Base-by-base conservation (phyloP, 2,888 invertebrate species). In the Cephus rjabovi region DNA sequence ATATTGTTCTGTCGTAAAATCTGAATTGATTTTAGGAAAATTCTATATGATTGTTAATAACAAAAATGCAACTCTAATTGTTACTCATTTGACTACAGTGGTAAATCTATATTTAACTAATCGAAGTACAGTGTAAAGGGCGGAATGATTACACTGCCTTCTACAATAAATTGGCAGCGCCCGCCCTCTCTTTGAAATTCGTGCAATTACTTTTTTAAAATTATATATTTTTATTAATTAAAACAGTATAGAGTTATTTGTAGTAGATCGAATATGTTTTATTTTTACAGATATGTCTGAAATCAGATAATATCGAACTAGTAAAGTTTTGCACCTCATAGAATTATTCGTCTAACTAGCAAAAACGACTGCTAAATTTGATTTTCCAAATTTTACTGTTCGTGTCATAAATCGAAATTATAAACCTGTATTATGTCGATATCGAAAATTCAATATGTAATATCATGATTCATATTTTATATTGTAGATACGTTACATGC, bases 91-190 rank as follows among this genome's bases (percentile, higher is more conserved):
- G 89, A 88, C 85, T 81, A 75, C 81, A 84, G 86, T 83, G 83
- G 89, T 90, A 89, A 89, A 90, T 90, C 89, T 90, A 90, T 90
- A 90, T 88, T 90, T 87, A 85, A 86, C 84, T 87, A 87, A 88
- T 89, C 87, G 85, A 88, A 86, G 79, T 79, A 85, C 84, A 80
- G 83, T 84, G 81, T 79, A 75, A 81, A 79, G 81, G 80, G 78
- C 82, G 79, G 80, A 80, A 79, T 71, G 76, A 73, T 70, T 77
- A 69, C 33, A 34, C 69, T 73, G 73, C 56, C 75, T 76, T 68
- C 68, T 78, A 78, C 73, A 71, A 15, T 71, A 31, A 71, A 34
- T 71, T 56, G 56, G 23, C 56, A 56, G 23, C 9, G 9, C 40
- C 15, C 40, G 40, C 40, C 40, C 6, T 40, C 40, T 6, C 15